A percentile compares a stretch with the other conserved stretches of the same genome.
Conservation (phyloP, 2,888 invertebrate species). For the Agrilus biguttatus region DNA sequence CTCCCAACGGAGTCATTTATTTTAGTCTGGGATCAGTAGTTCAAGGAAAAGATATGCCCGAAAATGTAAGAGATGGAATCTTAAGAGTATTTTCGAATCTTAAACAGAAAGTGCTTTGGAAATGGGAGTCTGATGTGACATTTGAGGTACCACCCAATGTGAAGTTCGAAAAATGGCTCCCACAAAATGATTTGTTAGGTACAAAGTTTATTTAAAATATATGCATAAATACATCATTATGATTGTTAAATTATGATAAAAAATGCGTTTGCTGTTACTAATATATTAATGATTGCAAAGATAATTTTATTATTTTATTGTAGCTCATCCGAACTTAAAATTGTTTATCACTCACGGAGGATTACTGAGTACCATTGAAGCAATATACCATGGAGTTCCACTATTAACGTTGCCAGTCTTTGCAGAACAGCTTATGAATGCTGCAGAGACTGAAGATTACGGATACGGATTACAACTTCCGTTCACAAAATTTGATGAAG, state of each 20-base stretch:
- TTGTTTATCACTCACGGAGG: conserved; percentile 8
- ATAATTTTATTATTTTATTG: too few species aligned
- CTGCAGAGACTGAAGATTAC: neutral
- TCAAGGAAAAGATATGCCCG: conserved; percentile 38
- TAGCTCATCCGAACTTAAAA: conserved; percentile 8
- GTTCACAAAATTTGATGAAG: conserved; percentile 27
- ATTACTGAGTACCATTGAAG: conserved; percentile 4
- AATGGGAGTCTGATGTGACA: conserved; percentile 33
- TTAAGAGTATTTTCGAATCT: conserved; percentile 41
- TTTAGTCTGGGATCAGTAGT: conserved; percentile 47
- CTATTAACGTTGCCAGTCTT: conserved; percentile 5
- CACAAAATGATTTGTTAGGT: conserved; percentile 25
- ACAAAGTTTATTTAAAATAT: neutral
- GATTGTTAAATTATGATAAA: too few species aligned
- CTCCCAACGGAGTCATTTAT: conserved; percentile 39
- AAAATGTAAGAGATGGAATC: conserved; percentile 35
- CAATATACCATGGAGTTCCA: conserved; percentile 6
- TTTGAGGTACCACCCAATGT: conserved; percentile 28
- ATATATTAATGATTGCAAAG: too few species aligned
- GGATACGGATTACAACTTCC: conserved; percentile 27
- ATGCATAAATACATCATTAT: too few species aligned
- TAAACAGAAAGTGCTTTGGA: conserved; percentile 38
- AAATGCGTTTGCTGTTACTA: too few species aligned
- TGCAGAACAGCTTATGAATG: conserved; percentile 6
- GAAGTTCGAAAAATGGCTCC: conserved; percentile 28